Evolutionary conservation across 2,113 vertebrate species (phyloP).

Genomic region (Dicrurus megarhynchus): DNA sequence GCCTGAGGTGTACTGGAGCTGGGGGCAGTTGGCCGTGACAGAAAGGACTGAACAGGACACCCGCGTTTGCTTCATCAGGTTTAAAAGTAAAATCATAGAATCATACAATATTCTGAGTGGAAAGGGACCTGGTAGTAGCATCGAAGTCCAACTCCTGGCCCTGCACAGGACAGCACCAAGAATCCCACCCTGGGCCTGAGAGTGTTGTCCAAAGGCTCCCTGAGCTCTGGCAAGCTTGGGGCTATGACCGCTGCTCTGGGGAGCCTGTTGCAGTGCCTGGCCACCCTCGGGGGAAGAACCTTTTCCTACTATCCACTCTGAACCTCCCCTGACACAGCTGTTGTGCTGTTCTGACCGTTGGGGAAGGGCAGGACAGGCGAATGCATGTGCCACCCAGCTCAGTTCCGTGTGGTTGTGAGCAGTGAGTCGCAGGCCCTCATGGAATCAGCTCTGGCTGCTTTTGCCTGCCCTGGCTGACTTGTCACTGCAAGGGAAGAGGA

Average conservation of each 20-base stretch:
- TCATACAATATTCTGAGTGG: background rate
- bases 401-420: background rate
- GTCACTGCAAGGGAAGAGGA: background rate
- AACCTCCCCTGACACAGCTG: background rate
- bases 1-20: background rate
- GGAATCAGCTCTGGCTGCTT: background rate
- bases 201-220: background rate
- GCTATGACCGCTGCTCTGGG: background rate
- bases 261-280: background rate
- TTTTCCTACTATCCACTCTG: background rate
- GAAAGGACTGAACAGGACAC: background rate
- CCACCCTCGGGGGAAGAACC: background rate
- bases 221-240: background rate
- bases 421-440: rapidly evolving
- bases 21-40: background rate
- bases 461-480: background rate
- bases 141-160: background rate
- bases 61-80: background rate
- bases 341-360: background rate
- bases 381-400: background rate
- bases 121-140: background rate
- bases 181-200: background rate
- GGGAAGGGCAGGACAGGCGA: background rate
- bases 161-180: background rate
- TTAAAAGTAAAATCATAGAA: background rate